Evolutionary conservation across 2,888 invertebrate genomes (phyloP).

Genomic region (Epirrhoe tristata): DNA sequence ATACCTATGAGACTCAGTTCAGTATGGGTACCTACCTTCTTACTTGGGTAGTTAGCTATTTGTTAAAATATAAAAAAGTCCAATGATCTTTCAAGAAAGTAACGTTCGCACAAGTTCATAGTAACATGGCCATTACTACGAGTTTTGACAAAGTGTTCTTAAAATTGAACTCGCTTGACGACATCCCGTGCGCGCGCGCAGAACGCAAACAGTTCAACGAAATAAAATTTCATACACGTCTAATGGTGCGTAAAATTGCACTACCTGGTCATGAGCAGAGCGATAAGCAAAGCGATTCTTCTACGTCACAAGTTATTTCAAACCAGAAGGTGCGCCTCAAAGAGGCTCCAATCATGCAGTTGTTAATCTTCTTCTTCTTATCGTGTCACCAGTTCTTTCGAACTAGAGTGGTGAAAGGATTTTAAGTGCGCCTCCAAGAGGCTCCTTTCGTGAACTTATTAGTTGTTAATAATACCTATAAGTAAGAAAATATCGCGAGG

Average conservation of each 20-base stretch:
- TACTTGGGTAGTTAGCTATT: no score
- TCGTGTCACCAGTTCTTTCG: no score
- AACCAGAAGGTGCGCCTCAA: no score
- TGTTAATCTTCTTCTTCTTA: no score
- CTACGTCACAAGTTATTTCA: background rate
- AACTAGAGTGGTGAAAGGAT: no score
- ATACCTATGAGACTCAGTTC: no score
- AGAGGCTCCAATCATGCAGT: no score
- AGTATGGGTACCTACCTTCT: background rate
- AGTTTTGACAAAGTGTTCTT: conserved; percentile 46
- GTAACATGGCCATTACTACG: conserved; percentile 41
- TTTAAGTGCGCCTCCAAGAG: no score
- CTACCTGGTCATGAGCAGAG: conserved; percentile 1
- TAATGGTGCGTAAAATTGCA: conserved; percentile 61
- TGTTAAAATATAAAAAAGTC: background rate
- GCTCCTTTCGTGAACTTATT: no score
- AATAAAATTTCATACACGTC: conserved; percentile 54
- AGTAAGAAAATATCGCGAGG: no score
- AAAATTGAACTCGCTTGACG: conserved; percentile 47
- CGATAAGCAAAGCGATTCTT: conserved; percentile 11
- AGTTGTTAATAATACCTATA: no score
- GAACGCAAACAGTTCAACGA: conserved; percentile 54
- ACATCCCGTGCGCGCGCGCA: conserved; percentile 46
- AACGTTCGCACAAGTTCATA: conserved; percentile 38
- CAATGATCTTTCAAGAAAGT: conserved; percentile 4